Conservation (phyloP, 2,888 invertebrate genomes). For the Anoncus sp. region DNA sequence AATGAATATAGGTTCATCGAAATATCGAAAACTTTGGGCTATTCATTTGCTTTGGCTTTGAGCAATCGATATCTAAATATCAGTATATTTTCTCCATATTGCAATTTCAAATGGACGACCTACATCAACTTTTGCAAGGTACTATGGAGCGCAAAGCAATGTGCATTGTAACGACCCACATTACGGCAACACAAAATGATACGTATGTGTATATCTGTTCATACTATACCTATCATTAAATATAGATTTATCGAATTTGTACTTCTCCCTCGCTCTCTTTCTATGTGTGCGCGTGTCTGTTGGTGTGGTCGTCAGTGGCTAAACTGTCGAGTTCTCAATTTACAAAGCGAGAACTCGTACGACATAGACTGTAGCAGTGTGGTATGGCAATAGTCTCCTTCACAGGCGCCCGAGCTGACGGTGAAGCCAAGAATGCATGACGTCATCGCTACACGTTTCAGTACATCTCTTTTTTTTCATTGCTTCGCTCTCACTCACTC, state of each 20-base stretch:
- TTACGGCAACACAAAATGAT: constrained; percentile 10
- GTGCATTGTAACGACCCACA: constrained; percentile 42
- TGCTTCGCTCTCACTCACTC: constrained; percentile 6
- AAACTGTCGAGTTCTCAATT: constrained; percentile 47
- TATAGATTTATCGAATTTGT: constrained; percentile 5
- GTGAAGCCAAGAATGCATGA: constrained; percentile 63
- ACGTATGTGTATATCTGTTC: constrained; percentile 16
- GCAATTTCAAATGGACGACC: constrained; percentile 23
- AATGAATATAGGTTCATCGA: constrained; percentile 12
- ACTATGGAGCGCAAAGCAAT: constrained; percentile 32
- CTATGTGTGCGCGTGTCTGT: neutral
- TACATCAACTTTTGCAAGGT: constrained; percentile 29
- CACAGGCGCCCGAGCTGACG: constrained; percentile 35
- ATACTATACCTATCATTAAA: constrained; percentile 8
- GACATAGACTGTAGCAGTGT: constrained; percentile 19
- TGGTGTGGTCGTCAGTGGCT: constrained; percentile 17
- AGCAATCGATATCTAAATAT: constrained; percentile 7
- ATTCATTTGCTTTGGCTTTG: constrained; percentile 9
- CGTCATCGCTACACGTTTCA: constrained; percentile 53
- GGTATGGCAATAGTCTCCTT: constrained; percentile 4
- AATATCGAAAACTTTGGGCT: neutral
- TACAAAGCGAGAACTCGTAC: constrained; percentile 55
- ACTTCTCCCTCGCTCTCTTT: neutral
- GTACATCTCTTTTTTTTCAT: constrained; percentile 1
- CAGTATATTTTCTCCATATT: neutral